Percentiles rank a stretch among this genome's conserved stretches.
Evolutionary conservation across 2,113 vertebrate species (phyloP).

Genomic region (Athene noctua): DNA sequence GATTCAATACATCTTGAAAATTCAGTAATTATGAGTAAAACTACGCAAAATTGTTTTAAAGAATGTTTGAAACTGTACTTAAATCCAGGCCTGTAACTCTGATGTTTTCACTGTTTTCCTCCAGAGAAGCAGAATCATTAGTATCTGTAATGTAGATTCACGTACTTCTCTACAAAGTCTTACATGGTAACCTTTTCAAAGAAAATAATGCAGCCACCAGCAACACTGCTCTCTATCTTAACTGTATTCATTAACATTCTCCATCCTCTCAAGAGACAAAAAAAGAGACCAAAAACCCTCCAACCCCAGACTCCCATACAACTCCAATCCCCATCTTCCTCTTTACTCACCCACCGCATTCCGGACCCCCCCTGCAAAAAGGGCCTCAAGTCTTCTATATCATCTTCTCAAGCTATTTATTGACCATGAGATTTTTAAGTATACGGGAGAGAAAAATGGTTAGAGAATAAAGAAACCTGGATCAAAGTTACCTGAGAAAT

Average conservation of each 20-base stretch:
- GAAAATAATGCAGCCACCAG: background rate
- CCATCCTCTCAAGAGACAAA: background rate
- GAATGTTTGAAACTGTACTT: background rate
- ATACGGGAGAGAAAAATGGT: background rate
- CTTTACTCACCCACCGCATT: background rate
- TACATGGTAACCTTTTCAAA: background rate
- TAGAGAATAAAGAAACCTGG: background rate
- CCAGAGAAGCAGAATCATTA: background rate
- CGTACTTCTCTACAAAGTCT: background rate
- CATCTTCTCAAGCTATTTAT: background rate
- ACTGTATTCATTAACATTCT: background rate
- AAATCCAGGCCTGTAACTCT: background rate
- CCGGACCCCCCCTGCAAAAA: rapidly evolving
- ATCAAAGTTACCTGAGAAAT: background rate
- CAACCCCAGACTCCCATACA: background rate
- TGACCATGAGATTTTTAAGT: background rate
- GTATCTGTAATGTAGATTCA: background rate
- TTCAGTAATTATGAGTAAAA: background rate
- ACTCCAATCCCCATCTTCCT: background rate
- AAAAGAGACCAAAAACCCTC: background rate
- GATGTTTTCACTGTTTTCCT: background rate
- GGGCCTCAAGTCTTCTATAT: background rate
- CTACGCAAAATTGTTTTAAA: background rate
- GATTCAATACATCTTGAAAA: background rate
- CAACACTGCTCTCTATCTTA: background rate